These are phyloP conservation scores for Thymallus thymallus DNA, from an alignment of 2,113 vertebrate genomes.

Conservation along the genomic window DNA sequence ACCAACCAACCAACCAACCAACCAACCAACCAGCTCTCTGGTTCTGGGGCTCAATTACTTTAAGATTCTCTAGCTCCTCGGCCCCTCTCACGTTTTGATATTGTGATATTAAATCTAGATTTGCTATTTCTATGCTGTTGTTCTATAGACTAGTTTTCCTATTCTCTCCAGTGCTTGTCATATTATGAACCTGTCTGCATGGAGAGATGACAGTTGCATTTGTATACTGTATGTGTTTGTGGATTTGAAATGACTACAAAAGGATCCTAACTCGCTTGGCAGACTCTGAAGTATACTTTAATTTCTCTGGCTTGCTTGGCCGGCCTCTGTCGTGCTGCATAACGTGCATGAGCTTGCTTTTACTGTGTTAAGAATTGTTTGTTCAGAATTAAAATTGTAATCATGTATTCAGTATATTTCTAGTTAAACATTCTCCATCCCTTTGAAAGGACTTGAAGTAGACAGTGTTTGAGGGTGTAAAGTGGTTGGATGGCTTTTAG, in stretches of 20 bases:
- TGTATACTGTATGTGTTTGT: constrained; percentile 23
- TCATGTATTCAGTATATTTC: not conserved
- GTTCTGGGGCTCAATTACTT: constrained; percentile 66
- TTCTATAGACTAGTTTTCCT: constrained; percentile 29
- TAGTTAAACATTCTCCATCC: not conserved
- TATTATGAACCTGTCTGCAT: constrained; percentile 41
- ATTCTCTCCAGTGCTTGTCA: not conserved
- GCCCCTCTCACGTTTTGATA: too few species aligned
- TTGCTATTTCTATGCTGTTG: constrained; percentile 46
- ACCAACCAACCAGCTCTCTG: constrained; percentile 20
- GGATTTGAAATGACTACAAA: constrained; percentile 9
- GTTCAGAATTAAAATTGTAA: not conserved
- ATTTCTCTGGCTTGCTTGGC: not conserved
- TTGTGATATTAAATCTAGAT: constrained; percentile 9
- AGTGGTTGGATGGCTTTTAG: not conserved
- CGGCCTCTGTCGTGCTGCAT: not conserved
- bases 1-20: too few species aligned
- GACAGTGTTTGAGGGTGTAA: not conserved
- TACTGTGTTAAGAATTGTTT: not conserved
- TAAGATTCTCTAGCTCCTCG: constrained; percentile 49
- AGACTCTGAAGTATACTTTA: constrained; percentile 24
- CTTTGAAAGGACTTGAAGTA: not conserved
- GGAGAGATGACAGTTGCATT: constrained; percentile 31
- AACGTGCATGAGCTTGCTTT: constrained; percentile 1
- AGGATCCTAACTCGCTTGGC: constrained; percentile 8